These are phyloP conservation scores for Chanos chanos DNA, from an alignment of 2,797 vertebrate genomes.

Conservation along the genomic window DNA sequence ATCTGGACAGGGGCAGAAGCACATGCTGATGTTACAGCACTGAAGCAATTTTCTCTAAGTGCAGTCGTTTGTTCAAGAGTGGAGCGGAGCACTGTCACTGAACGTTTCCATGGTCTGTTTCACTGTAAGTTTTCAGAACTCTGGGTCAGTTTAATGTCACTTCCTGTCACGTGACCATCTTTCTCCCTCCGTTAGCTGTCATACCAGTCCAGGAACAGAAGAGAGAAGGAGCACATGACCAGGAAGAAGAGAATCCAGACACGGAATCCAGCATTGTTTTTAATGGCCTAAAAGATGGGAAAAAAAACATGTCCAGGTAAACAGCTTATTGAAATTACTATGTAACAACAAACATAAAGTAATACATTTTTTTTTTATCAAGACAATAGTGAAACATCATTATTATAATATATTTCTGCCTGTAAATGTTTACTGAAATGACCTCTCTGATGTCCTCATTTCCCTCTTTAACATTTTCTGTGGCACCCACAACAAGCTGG, in stretches of 20 bases:
- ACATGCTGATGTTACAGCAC: no score
- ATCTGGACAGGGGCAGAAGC: no score
- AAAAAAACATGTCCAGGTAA: neutral
- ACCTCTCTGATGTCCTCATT: conserved; percentile 98
- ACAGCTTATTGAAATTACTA: neutral
- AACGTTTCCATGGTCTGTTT: no score
- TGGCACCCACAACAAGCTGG: conserved; percentile 94
- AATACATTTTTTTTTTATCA: no score
- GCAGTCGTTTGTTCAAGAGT: no score
- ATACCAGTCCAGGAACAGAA: conserved; percentile 98
- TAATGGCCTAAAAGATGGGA: conserved; percentile 80
- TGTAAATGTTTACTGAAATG: conserved; percentile 12
- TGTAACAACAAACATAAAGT: neutral
- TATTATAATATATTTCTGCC: neutral
- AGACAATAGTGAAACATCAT: neutral
- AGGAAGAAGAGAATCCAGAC: conserved; percentile 99
- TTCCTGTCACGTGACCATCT: neutral
- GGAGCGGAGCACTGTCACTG: no score
- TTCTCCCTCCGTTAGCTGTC: conserved; percentile 80
- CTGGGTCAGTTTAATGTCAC: neutral
- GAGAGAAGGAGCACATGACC: conserved; percentile 98
- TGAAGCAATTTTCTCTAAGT: no score
- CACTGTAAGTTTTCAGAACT: no score
- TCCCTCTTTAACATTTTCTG: conserved; percentile 97
- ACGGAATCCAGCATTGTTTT: conserved; percentile 97